Evolutionary conservation across 30 jellyfish, hydroid and myxozoan genomes (phyloP).

Genomic region (Pseudorhiza aurosa): DNA sequence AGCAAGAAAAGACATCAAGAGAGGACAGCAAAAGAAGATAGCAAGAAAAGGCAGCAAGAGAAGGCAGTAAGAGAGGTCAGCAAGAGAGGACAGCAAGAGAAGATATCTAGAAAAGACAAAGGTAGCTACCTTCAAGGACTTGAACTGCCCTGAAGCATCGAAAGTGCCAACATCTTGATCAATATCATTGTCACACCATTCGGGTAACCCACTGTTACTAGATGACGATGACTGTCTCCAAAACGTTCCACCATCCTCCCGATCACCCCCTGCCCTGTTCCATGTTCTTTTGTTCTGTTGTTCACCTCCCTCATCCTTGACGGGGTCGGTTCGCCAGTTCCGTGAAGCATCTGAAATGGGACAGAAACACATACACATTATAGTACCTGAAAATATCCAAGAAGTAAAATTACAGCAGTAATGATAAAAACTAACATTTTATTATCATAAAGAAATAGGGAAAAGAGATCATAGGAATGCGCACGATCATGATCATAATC

Average conservation of each 20-base stretch:
- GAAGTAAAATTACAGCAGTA: too few relatives aligned
- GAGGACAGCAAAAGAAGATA: not conserved
- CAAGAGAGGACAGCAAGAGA: too few relatives aligned
- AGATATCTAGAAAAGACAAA: not conserved
- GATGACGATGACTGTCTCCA: slow-evolving; percentile 54
- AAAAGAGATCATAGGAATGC: too few relatives aligned
- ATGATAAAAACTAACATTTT: too few relatives aligned
- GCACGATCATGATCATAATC: too few relatives aligned
- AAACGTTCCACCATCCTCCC: slow-evolving; percentile 49
- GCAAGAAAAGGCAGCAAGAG: too few relatives aligned
- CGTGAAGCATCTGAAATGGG: slow-evolving; percentile 78
- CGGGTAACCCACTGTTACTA: slow-evolving; percentile 79
- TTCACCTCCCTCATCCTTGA: slow-evolving; percentile 51
- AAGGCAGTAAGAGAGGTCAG: too few relatives aligned
- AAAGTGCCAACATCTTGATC: slow-evolving; percentile 91
- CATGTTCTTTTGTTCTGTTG: slow-evolving; percentile 61
- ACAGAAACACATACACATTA: too few relatives aligned
- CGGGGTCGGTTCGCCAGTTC: slow-evolving; percentile 72
- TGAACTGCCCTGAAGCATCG: slow-evolving; percentile 94
- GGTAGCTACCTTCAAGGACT: slow-evolving; percentile 52
- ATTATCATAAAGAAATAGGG: too few relatives aligned
- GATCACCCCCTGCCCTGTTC: slow-evolving; percentile 69
- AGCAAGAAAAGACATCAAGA: too few relatives aligned
- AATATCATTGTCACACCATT: slow-evolving; percentile 92
- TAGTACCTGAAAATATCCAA: too few relatives aligned